A percentile compares a stretch with the other conserved stretches of the same genome.
phyloP scores from a whole-genome alignment of 1,140 invertebrate genomes.

The Caenorhabditis remanei region DNA sequence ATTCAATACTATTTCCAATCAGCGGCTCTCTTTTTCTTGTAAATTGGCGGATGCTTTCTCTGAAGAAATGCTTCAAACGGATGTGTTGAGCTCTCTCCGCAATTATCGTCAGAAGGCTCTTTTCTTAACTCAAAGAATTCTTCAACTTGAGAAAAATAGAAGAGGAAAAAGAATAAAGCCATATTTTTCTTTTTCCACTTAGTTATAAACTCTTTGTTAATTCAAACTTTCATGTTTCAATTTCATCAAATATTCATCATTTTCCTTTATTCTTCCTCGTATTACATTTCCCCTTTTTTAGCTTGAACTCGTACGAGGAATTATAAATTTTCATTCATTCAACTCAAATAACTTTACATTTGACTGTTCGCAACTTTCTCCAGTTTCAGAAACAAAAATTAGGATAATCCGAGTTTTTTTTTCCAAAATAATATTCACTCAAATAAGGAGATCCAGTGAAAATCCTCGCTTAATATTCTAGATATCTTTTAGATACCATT shows the following conservation, averaged over 20 bases:
- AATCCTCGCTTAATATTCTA: too few species aligned
- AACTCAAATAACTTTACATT: too few species aligned
- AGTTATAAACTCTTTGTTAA: not conserved
- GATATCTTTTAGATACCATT: too few species aligned
- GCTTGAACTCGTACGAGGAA: not conserved
- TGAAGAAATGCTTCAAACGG: constrained; percentile 6
- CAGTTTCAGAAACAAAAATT: too few species aligned
- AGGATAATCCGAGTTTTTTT: too few species aligned
- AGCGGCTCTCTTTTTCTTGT: constrained; percentile 30
- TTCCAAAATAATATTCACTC: too few species aligned
- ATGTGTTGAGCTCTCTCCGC: constrained; percentile 29
- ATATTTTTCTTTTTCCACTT: not conserved
- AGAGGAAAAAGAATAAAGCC: not conserved
- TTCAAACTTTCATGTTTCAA: not conserved
- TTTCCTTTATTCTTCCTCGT: not conserved
- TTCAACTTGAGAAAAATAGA: not conserved
- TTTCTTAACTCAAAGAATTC: not conserved
- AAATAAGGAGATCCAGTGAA: too few species aligned
- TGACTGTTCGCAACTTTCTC: too few species aligned
- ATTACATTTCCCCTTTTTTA: not conserved
- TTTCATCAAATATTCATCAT: not conserved
- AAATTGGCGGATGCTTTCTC: constrained; percentile 34
- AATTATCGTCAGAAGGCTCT: constrained; percentile 44
- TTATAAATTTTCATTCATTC: too few species aligned
- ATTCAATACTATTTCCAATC: constrained; percentile 27